Base-by-base conservation (phyloP, 2,888 invertebrate genomes). In the Phymatocera aterrima region DNA sequence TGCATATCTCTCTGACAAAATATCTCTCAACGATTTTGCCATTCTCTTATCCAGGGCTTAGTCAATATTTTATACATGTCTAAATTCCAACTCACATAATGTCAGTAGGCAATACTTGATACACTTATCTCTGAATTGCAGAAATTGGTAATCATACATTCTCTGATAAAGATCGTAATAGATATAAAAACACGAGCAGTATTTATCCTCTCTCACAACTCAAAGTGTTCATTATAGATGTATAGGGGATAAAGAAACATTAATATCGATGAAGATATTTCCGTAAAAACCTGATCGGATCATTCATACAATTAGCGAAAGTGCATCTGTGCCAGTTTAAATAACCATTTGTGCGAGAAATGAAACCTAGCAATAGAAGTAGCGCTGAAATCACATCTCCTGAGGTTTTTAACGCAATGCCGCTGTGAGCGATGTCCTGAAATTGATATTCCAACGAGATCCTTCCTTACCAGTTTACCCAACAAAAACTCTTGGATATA, bases 371-470 rank as follows among this genome's bases (percentile, higher is more conserved):
- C 37, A n/a, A n/a, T 34, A 60, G 57, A 57, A 15, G 60, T 48
- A 79, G 75, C 82, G 81, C 82, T 81, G 79, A 85, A 85, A 89
- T 90, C 90, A 84, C 89, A 89, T 88, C 90, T 90, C 90, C 90
- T 90, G 90, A 90, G 90, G 90, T 87, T 72, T n/a, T 6, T 72
- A 57, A 60, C 34, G 60, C 34, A 77, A 72, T 54, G 28, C 31
- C 18, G 31, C 21, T 24, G 15, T 57, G 51, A 75, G 80, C 77
- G 72, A 78, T 78, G 72, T 77, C 80, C 80, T 80, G 74, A 78
- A 81, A 80, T 79, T 80, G 77, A 78, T 72, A 79, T 78, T 78
- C 80, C 79, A 78, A 79, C 77, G 64, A 61, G 34, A 77, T 75
- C 24, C 24, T 77, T 77, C 40, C 48, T 68, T 65, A 78, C 78